A percentile compares a stretch with the other conserved stretches of the same genome.
Conservation (phyloP, 2,797 vertebrate genomes). For the Danionella dracula region DNA sequence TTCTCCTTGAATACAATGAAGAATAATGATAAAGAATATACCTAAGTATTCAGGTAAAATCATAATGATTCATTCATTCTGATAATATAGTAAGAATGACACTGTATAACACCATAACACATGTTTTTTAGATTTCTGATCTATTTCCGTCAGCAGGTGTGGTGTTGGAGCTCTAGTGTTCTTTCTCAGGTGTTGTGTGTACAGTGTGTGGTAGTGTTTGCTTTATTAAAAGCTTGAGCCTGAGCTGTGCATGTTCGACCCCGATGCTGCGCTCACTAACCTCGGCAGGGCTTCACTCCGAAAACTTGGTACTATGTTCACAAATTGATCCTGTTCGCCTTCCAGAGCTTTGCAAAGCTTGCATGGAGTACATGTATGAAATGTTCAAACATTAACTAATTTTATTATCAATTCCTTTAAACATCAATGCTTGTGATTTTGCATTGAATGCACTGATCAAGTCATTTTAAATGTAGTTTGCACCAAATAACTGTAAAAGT, state of each 20-base stretch:
- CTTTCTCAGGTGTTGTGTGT: not conserved
- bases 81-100: no score
- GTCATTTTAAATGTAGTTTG: no score
- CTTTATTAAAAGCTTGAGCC: constrained; percentile 37
- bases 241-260: constrained; percentile 30
- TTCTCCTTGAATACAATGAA: no score
- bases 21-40: no score
- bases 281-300: constrained; percentile 10
- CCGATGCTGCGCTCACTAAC: constrained; percentile 33
- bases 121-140: no score
- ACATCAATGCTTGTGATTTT: no score
- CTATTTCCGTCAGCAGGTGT: constrained; percentile 15
- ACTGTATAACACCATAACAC: not conserved
- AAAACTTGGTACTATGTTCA: not conserved
- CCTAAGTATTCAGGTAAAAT: no score
- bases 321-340: not conserved
- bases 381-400: no score
- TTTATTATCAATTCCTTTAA: no score
- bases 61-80: no score
- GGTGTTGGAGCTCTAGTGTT: constrained; percentile 51
- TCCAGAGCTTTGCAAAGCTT: not conserved
- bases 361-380: not conserved
- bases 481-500: no score
- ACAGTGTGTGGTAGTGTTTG: constrained; percentile 18
- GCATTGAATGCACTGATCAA: no score